Percentiles rank a stretch among this genome's conserved stretches.
Conservation (phyloP, 2,113 vertebrate species). For the Setophaga petechia region DNA sequence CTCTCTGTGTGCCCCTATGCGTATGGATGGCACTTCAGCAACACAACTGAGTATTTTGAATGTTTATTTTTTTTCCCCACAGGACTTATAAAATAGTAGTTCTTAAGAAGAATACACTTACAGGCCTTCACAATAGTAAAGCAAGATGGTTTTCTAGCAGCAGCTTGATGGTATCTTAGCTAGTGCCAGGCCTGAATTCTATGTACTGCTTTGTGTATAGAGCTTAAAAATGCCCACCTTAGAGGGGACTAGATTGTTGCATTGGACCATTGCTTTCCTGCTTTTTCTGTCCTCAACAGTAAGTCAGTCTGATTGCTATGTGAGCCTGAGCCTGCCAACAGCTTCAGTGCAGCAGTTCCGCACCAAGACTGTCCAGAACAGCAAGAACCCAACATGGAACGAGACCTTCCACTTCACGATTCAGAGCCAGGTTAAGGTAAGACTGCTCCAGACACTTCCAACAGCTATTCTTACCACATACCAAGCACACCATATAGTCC, state of each 20-base stretch:
- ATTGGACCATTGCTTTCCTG: background rate
- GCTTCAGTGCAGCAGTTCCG: conserved; percentile 64
- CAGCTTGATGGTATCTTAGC: background rate
- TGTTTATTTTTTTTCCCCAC: background rate
- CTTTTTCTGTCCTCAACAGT: conserved; percentile 31
- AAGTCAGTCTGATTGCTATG: conserved; percentile 77
- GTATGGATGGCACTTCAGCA: background rate
- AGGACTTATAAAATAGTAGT: background rate
- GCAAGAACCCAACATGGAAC: conserved; percentile 74
- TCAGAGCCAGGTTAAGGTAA: conserved; percentile 78
- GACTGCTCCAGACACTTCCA: background rate
- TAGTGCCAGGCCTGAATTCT: background rate
- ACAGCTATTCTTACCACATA: background rate
- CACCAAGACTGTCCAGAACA: conserved; percentile 73
- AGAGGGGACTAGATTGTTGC: background rate
- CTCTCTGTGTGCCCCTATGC: background rate
- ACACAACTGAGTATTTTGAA: background rate
- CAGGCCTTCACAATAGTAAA: background rate
- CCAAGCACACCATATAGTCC: background rate
- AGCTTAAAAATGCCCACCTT: background rate
- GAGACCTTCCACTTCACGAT: conserved; percentile 77
- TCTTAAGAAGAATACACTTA: background rate
- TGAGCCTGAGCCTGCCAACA: conserved; percentile 79
- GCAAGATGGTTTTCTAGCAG: background rate
- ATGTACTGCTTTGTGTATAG: background rate